Evolutionary conservation across 2,113 vertebrate species (phyloP), one percentile per base, ranked within the genome.

Genomic region (Leuciscus idus): DNA sequence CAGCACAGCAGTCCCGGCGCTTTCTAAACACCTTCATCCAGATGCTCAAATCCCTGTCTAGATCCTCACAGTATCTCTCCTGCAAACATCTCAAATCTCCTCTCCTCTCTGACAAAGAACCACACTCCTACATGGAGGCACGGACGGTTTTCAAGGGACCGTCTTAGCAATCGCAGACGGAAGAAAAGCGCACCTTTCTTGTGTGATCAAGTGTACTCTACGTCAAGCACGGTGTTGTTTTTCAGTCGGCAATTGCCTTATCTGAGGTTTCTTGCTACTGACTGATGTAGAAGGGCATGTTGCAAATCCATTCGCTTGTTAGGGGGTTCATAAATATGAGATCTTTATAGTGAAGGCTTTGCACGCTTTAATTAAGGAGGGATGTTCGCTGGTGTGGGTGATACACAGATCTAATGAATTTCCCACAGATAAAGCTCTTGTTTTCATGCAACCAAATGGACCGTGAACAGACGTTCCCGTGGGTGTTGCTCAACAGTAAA

Each of bases 371-470:
- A 89, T 86, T 87, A 86, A 79, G 55, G 59, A 66, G 84, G 72
- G 70, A 84, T 66, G 85, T 86, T 74, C 64, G 36, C 33, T 73
- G 52, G 66, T 86, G 84, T 80, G 50, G 64, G 48, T 70, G 81
- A 84, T 78, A 72, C 84, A 83, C 84, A 90, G 81, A 86, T 81
- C 76, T 88, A 84, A 85, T 86, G 82, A 86, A 84, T 90, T 86
- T 90, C 73, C 89, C 83, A 74, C 81, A 76, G 86, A 84, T 76
- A 86, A 88, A 89, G 75, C 81, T 86, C 83, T 87, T 88, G 87
- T 90, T 90, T 90, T 90, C 85, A 90, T 87, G 87, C 83, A 87
- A 87, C 85, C 87, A 88, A 90, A 88, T 88, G 79, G 85, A 85
- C 82, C 84, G 74, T 88, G 89, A 90, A 88, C 89, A 90, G 89